These are phyloP conservation scores for Panurus biarmicus DNA, from an alignment of 2,113 vertebrate species.

Conservation along the genomic window DNA sequence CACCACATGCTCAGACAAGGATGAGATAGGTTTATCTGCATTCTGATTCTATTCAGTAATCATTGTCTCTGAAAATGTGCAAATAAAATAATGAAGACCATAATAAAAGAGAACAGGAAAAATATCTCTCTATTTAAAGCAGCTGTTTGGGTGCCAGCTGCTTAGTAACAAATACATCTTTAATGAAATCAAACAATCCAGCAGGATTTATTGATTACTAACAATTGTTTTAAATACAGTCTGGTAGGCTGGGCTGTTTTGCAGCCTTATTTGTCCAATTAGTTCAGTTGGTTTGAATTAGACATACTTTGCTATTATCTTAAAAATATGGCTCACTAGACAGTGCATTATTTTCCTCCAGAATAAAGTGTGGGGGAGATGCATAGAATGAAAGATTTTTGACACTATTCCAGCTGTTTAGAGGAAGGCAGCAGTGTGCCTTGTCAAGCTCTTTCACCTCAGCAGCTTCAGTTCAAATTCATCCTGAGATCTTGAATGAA, in stretches of 20 bases:
- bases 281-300: constrained; percentile 82
- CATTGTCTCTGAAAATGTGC: constrained; percentile 48
- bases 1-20: constrained; percentile 26
- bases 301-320: constrained; percentile 68
- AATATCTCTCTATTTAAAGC: constrained; percentile 76
- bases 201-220: constrained; percentile 79
- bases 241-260: constrained; percentile 69
- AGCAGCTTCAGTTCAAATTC: constrained; percentile 44
- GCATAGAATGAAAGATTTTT: neutral
- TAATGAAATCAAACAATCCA: constrained; percentile 74
- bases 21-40: constrained; percentile 40
- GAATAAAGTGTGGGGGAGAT: neutral
- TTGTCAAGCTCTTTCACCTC: constrained; percentile 44
- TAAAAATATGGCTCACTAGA: neutral
- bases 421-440: neutral
- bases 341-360: neutral
- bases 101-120: constrained; percentile 63
- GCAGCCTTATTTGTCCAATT: constrained; percentile 72
- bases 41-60: constrained; percentile 43
- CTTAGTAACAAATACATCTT: constrained; percentile 74
- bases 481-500: constrained; percentile 42
- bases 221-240: constrained; percentile 77
- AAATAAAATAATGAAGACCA: constrained; percentile 58
- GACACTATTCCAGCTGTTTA: constrained; percentile 11
- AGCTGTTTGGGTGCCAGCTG: constrained; percentile 78